These are phyloP conservation scores for Standfussiana lucernea DNA, from an alignment of 2,888 invertebrate species.

Conservation along the genomic window DNA sequence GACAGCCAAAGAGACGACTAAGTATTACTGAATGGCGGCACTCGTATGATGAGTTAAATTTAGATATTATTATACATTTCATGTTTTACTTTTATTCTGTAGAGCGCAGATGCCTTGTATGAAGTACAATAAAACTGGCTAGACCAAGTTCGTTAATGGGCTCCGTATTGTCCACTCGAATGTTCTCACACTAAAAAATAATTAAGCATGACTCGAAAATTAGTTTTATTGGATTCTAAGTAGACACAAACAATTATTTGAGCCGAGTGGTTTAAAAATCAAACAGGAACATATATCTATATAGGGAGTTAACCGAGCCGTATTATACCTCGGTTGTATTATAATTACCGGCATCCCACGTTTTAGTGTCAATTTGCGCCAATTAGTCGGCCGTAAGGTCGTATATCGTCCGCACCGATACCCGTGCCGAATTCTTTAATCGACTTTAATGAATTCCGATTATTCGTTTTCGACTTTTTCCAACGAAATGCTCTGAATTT, in stretches of 20 bases:
- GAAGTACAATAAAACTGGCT: conserved; percentile 52
- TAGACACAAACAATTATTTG: conserved; percentile 71
- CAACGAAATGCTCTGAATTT: conserved; percentile 86
- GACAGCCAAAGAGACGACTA: conserved; percentile 15
- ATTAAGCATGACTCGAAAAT: conserved; percentile 68
- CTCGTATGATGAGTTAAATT: conserved; percentile 52
- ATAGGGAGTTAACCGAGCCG: conserved; percentile 59
- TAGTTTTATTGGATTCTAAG: conserved; percentile 67
- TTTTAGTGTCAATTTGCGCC: conserved; percentile 81
- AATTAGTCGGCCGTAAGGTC: conserved; percentile 79
- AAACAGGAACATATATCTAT: conserved; percentile 65
- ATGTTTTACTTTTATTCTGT: conserved; percentile 44
- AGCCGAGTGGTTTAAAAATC: conserved; percentile 65
- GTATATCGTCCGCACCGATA: conserved; percentile 74
- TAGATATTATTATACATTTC: conserved; percentile 51
- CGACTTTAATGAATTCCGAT: conserved; percentile 86
- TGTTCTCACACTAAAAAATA: conserved; percentile 69
- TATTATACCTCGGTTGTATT: conserved; percentile 71
- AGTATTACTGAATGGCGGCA: conserved; percentile 40
- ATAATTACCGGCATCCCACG: conserved; percentile 77
- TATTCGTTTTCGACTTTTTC: conserved; percentile 84
- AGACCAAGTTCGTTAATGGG: conserved; percentile 45
- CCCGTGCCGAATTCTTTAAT: conserved; percentile 83
- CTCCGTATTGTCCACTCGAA: conserved; percentile 47
- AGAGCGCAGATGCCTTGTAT: conserved; percentile 19